A percentile compares a stretch with the other conserved stretches of the same genome.
Evolutionary conservation across 2,888 invertebrate genomes (phyloP).

Genomic region (Drosophila atripex): DNA sequence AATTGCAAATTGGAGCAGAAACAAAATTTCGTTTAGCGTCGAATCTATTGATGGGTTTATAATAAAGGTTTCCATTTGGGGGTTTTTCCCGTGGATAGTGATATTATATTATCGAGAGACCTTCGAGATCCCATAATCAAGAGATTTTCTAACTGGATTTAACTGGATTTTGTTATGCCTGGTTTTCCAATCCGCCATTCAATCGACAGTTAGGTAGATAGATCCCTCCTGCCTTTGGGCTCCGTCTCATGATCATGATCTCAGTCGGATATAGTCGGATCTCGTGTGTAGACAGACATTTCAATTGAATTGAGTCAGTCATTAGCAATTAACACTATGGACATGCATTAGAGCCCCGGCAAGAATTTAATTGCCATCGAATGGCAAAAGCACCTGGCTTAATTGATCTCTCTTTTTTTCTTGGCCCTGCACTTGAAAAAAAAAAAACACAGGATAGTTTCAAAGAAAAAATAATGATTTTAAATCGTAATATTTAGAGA

Average conservation of each 20-base stretch:
- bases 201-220: too few relatives aligned
- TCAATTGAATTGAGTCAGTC: slow-evolving; percentile 43
- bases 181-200: too few relatives aligned
- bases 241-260: slow-evolving; percentile 3
- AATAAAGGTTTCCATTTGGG: slow-evolving; percentile 7
- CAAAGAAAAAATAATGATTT: background rate
- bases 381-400: slow-evolving; percentile 25
- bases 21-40: background rate
- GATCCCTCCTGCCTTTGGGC: too few relatives aligned
- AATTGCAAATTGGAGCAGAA: slow-evolving; percentile 20
- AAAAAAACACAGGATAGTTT: background rate
- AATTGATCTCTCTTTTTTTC: slow-evolving; percentile 31
- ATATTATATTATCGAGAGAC: background rate
- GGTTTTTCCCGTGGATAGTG: background rate
- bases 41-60: background rate
- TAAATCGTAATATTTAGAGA: background rate
- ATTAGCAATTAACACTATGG: slow-evolving; percentile 48
- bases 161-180: slow-evolving; percentile 23
- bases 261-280: slow-evolving; percentile 24
- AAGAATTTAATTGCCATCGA: slow-evolving; percentile 33
- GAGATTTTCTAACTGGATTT: slow-evolving; percentile 21
- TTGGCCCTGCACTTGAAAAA: background rate
- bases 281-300: slow-evolving; percentile 21
- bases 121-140: slow-evolving; percentile 10
- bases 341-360: slow-evolving; percentile 37